These are phyloP conservation scores for Sparidentex hasta DNA, from an alignment of 2,797 vertebrate genomes.

Conservation along the genomic window DNA sequence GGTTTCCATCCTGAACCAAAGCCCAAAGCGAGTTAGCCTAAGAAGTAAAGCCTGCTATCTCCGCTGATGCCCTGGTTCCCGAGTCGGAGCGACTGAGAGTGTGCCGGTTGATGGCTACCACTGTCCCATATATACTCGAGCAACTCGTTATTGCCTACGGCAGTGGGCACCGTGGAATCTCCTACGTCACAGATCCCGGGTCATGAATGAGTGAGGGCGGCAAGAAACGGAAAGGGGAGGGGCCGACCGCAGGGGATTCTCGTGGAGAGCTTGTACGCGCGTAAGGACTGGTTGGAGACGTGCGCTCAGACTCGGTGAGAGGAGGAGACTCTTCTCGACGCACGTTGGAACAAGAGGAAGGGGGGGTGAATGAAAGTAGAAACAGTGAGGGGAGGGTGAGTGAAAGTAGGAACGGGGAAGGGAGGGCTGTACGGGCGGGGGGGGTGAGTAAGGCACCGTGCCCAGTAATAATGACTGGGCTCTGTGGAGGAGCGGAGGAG, in stretches of 20 bases:
- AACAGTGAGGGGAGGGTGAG: conserved; percentile 45
- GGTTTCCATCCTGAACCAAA: conserved; percentile 90
- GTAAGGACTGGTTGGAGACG: conserved; percentile 81
- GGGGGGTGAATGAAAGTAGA: conserved; percentile 61
- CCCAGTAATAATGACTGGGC: conserved; percentile 81
- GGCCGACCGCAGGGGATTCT: conserved; percentile 74
- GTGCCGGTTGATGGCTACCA: conserved; percentile 76
- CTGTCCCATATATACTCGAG: conserved; percentile 83
- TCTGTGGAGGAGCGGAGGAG: conserved; percentile 81
- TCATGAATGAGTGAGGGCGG: conserved; percentile 86
- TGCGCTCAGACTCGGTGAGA: conserved; percentile 67
- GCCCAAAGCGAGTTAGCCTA: conserved; percentile 90
- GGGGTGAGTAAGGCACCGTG: conserved; percentile 36
- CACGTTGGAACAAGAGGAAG: conserved; percentile 58
- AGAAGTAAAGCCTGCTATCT: conserved; percentile 88
- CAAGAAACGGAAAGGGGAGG: conserved; percentile 84
- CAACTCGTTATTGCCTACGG: conserved; percentile 83
- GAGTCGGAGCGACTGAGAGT: conserved; percentile 89
- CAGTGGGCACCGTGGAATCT: conserved; percentile 87
- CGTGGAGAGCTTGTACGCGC: conserved; percentile 73
- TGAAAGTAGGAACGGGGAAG: conserved; percentile 14
- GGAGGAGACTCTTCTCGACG: conserved; percentile 77
- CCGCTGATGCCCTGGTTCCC: conserved; percentile 89
- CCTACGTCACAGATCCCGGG: conserved; percentile 85
- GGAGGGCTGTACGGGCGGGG: conserved; percentile 1